Evolutionary conservation across 2,888 invertebrate species (phyloP).

Genomic region (Rugalucina vietnamica): DNA sequence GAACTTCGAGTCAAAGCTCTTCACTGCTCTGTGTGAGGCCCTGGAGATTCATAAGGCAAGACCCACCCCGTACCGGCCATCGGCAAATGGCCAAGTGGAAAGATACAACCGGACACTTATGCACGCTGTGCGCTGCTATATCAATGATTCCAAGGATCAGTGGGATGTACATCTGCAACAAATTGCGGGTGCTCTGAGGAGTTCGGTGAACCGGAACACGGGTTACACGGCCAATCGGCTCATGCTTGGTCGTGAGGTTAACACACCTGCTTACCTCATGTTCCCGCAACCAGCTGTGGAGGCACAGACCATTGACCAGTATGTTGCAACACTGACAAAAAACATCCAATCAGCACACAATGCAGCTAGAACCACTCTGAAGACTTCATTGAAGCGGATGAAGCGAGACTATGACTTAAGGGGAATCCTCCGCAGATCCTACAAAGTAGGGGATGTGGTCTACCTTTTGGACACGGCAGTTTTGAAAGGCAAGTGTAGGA

Average conservation of each 20-base stretch:
- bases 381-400: background rate
- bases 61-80: slow-evolving; percentile 42
- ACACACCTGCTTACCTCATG: background rate
- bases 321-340: background rate
- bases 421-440: background rate
- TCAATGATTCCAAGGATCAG: background rate
- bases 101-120: slow-evolving; percentile 16
- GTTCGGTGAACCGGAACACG: background rate
- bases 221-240: background rate
- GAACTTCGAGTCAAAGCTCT: slow-evolving; percentile 28
- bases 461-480: background rate
- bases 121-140: slow-evolving; percentile 18
- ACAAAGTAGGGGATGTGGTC: background rate
- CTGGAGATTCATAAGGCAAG: slow-evolving; percentile 35
- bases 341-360: background rate
- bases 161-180: slow-evolving; percentile 19
- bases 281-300: background rate
- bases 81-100: slow-evolving; percentile 44
- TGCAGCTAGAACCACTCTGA: background rate
- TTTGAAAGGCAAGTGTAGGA: background rate
- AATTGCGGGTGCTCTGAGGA: slow-evolving; percentile 20
- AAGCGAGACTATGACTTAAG: background rate
- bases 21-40: slow-evolving; percentile 19
- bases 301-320: background rate
- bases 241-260: background rate